phyloP scores from a whole-genome alignment of 2,888 invertebrate species.

The Thymelicus sylvestris region DNA sequence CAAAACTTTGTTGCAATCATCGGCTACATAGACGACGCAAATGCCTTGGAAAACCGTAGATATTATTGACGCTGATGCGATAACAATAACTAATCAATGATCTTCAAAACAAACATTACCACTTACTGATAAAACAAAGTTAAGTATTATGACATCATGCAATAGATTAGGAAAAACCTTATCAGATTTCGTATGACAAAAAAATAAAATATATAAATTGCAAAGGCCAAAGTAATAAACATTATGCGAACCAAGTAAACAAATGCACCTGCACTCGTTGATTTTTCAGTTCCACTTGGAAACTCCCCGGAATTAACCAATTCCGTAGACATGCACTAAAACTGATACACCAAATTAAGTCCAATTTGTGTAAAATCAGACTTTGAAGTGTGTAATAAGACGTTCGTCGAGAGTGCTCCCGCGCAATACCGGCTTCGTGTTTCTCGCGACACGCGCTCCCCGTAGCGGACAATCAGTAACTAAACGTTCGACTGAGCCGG shows the following conservation, averaged over 20 bases:
- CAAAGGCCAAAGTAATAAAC: conserved; percentile 51
- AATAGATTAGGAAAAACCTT: conserved; percentile 19
- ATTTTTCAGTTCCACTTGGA: conserved; percentile 61
- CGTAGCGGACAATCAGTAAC: conserved; percentile 76
- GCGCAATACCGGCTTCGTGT: conserved; percentile 64
- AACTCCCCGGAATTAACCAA: conserved; percentile 45
- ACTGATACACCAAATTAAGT: conserved; percentile 60
- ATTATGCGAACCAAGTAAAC: conserved; percentile 61
- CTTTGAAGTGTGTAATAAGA: conserved; percentile 55
- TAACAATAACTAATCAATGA: conserved; percentile 16
- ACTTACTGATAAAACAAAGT: conserved; percentile 12
- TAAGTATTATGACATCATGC: conserved; percentile 27
- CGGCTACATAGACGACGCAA: conserved; percentile 44
- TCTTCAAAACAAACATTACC: conserved; percentile 24
- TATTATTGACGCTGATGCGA: not conserved
- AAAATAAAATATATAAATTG: conserved; percentile 13
- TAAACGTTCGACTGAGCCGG: conserved; percentile 70
- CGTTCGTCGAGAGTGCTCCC: conserved; percentile 69
- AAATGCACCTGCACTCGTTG: conserved; percentile 76
- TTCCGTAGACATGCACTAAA: conserved; percentile 63
- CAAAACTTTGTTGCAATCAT: conserved; percentile 53
- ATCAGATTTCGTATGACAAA: conserved; percentile 10
- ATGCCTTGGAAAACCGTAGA: conserved; percentile 3
- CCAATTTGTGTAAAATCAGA: conserved; percentile 55
- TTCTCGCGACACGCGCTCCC: conserved; percentile 69